Evolutionary conservation across 2,797 vertebrate species (phyloP), one percentile per base, ranked within the genome.

Genomic region (Poeciliopsis paucimaculata): DNA sequence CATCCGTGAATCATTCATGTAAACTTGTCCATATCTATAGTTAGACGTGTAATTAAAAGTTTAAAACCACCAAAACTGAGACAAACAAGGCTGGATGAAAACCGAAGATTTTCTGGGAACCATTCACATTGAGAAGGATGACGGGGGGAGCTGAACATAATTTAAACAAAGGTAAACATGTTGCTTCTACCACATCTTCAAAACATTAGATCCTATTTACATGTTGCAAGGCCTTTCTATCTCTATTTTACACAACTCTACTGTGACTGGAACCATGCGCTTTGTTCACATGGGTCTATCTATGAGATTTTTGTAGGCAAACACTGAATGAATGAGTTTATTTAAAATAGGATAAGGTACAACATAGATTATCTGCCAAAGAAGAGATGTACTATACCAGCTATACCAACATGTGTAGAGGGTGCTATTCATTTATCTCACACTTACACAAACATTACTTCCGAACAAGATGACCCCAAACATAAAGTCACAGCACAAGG

Each of bases 401-500:
- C 47, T 47, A 47, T 5, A 2, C 41, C 41, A 45, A 28, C 12
- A 16, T 28, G 26, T 71, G 13, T 71, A 45, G 26, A n/a, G 41
- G 15, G 12, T 9, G 43, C n/a, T 45, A 12, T 45, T 80, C 89
- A 90, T 90, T 88, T 84, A 86, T 92, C 88, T 86, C 80, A 72
- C 20, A 1, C 71, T 20, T 70, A 36, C 47, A 71, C 53, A 75
- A 73, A 82, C 76, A 75, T 85, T 66, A 79, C 77, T 83, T 84
- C 68, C 15, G 68, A 79, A 36, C 75, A 77, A 79, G 77, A 28
- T 85, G 89, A 92, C 87, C 86, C 84, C 77, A 81, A 85, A 84
- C 84, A 84, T 62, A 73, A 66, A 62, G 72, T 47, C 0, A 39
- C 81, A 77, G 55, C 82, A 77, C 74, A 26, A 43, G 78, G 81